Evolutionary conservation across 64 coral and sea anemone species (phyloP).

Genomic region (Pocillopora verrucosa): DNA sequence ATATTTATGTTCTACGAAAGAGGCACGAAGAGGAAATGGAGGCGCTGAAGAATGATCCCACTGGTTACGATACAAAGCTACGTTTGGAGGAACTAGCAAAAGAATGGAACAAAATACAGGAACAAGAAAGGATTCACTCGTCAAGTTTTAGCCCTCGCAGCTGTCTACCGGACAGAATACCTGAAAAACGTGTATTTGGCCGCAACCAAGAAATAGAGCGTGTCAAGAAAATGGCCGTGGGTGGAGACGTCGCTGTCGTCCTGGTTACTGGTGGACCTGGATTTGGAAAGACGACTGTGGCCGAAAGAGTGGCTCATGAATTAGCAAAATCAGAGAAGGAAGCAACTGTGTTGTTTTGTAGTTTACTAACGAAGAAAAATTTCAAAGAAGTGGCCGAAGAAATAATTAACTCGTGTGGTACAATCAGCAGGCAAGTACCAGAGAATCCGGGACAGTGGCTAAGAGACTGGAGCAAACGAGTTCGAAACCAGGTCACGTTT

Average conservation of each 20-base stretch:
- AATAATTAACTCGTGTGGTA: slow-evolving; percentile 19
- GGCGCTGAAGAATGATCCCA: slow-evolving; percentile 25
- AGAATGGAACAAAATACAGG: not conserved
- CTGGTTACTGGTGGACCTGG: slow-evolving; percentile 56
- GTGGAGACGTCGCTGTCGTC: not conserved
- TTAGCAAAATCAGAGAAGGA: not conserved
- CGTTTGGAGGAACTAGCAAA: not conserved
- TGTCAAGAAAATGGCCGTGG: not conserved
- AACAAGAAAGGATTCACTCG: not conserved
- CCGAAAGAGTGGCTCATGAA: slow-evolving; percentile 23
- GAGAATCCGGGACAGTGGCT: slow-evolving; percentile 16
- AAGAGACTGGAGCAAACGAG: slow-evolving; percentile 39
- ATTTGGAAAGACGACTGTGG: slow-evolving; percentile 66
- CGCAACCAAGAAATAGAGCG: slow-evolving; percentile 15
- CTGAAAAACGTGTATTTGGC: slow-evolving; percentile 15
- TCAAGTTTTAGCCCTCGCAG: not conserved
- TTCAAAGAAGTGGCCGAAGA: slow-evolving; percentile 24
- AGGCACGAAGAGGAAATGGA: slow-evolving; percentile 5
- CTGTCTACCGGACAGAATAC: slow-evolving; percentile 1
- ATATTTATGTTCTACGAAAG: not conserved
- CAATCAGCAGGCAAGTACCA: not conserved
- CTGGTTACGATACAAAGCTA: not conserved
- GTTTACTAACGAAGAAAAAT: not conserved
- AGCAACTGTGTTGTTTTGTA: slow-evolving; percentile 36
- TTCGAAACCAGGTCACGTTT: slow-evolving; percentile 18